A percentile compares a stretch with the other conserved stretches of the same genome.
These are phyloP conservation scores for Palythoa caribaeorum DNA, from an alignment of 92 coral and sea anemone genomes.

Conservation along the genomic window DNA sequence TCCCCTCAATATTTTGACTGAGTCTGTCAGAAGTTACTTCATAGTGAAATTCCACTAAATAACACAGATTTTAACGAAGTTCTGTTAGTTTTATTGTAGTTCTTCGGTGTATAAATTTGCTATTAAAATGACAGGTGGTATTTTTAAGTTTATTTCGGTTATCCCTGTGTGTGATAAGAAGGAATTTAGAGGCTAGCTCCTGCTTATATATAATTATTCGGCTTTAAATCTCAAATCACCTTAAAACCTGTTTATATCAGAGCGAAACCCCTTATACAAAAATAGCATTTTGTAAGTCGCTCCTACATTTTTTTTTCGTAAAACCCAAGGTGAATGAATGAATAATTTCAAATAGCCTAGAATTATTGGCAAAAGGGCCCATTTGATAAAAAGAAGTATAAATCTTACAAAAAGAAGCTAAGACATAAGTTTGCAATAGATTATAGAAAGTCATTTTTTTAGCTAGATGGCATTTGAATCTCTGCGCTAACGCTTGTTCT, in stretches of 20 bases:
- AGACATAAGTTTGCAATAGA: background rate
- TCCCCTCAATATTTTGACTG: too few relatives aligned
- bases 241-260: constrained; percentile 4
- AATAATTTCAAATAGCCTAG: constrained; percentile 10
- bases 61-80: background rate
- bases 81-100: constrained; percentile 8
- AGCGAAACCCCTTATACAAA: constrained; percentile 26
- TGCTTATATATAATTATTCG: constrained; percentile 2
- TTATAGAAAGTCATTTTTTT: constrained; percentile 2
- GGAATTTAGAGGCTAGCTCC: background rate
- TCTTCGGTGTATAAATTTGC: constrained; percentile 6
- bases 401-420: constrained; percentile 27
- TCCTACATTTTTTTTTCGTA: background rate
- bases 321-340: background rate
- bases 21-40: background rate
- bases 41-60: background rate
- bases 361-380: constrained; percentile 6
- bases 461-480: background rate
- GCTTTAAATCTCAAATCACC: background rate
- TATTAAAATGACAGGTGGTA: constrained; percentile 15
- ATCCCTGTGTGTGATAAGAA: constrained; percentile 25
- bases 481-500: background rate
- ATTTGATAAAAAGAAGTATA: constrained; percentile 26
- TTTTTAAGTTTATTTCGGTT: background rate
- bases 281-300: constrained; percentile 18